A percentile compares a stretch with the other conserved stretches of the same genome.
These are phyloP conservation scores for Mesocentrotus franciscanus DNA, from an alignment of 53 echinoderm and acorn worm species.

Conservation along the genomic window DNA sequence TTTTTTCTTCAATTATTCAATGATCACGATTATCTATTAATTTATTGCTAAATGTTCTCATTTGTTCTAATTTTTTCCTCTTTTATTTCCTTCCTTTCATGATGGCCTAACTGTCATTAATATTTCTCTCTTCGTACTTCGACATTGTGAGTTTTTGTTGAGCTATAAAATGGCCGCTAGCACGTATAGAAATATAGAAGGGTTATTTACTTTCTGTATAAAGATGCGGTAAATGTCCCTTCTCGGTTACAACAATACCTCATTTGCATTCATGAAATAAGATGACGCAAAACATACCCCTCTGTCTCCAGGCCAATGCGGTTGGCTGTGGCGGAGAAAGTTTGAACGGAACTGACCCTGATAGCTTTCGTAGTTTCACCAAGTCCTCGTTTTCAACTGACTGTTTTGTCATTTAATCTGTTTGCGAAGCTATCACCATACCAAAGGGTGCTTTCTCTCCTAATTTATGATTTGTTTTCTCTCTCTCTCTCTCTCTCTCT, in stretches of 20 bases:
- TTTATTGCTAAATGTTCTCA: no score
- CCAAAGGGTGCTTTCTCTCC: background rate
- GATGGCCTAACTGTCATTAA: no score
- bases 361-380: background rate
- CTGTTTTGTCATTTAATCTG: slow-evolving; percentile 10
- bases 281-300: background rate
- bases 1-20: background rate
- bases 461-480: background rate
- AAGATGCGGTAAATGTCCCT: background rate
- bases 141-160: no score
- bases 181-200: background rate
- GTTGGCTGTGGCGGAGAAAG: no score
- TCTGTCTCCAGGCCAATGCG: background rate
- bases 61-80: no score
- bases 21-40: background rate
- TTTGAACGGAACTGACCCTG: background rate
- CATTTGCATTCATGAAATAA: background rate
- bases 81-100: no score
- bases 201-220: background rate
- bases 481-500: background rate
- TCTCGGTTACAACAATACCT: slow-evolving; percentile 8
- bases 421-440: background rate
- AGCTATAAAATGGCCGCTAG: background rate
- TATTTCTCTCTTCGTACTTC: no score
- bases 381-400: background rate